Percentiles rank a stretch among this genome's conserved stretches.
Evolutionary conservation across 2,797 vertebrate species (phyloP).

Genomic region (Microctenopoma lineatum): DNA sequence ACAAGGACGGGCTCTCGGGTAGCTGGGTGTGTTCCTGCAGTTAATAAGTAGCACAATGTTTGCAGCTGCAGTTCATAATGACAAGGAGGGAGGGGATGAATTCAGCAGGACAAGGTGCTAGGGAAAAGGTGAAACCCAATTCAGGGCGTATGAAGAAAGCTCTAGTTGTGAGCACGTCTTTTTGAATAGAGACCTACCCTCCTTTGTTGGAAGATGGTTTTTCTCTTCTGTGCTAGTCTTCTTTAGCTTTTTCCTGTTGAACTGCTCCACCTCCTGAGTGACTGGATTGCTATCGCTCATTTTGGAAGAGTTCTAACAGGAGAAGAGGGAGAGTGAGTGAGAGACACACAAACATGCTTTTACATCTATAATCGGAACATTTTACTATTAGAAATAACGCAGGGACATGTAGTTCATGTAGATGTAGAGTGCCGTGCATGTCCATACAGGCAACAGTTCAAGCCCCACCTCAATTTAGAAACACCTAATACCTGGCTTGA

Average conservation of each 20-base stretch:
- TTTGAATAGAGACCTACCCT: constrained; percentile 64
- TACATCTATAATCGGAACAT: background rate
- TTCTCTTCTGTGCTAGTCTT: constrained; percentile 67
- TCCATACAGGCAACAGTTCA: constrained; percentile 32
- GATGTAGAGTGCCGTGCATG: constrained; percentile 19
- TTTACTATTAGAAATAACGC: background rate
- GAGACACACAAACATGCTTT: background rate
- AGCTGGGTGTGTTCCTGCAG: constrained; percentile 29
- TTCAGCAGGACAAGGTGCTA: background rate
- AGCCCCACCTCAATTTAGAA: constrained; percentile 24
- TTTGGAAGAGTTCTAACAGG: constrained; percentile 60
- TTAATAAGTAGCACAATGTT: constrained; percentile 47
- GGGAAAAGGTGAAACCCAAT: constrained; percentile 11
- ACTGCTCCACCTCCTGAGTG: constrained; percentile 60
- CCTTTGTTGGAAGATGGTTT: constrained; percentile 63
- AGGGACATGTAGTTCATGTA: too few relatives aligned
- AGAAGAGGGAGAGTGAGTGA: background rate
- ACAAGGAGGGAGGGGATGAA: background rate
- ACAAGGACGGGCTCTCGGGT: constrained; percentile 6
- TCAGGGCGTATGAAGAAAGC: background rate
- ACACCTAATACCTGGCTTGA: background rate
- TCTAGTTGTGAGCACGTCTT: background rate
- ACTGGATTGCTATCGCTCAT: constrained; percentile 69
- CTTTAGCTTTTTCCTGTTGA: constrained; percentile 69
- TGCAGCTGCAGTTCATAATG: background rate